Conservation (phyloP, 2,113 vertebrate genomes). For the Salvator merianae region DNA sequence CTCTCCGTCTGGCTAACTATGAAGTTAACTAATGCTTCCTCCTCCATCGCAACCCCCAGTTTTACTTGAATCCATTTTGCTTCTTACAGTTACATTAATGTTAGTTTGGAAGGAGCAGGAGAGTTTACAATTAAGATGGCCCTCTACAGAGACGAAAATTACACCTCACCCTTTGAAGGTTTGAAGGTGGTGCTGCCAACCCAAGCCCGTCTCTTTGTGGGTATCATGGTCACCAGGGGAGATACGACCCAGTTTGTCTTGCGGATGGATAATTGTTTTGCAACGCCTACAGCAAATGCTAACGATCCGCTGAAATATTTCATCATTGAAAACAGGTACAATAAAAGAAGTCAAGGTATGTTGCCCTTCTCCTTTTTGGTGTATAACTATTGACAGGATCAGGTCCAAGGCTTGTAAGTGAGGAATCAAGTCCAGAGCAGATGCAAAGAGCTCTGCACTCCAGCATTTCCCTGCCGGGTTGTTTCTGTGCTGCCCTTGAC, state of each 20-base stretch:
- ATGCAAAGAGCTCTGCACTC: not conserved
- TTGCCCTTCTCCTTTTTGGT: not conserved
- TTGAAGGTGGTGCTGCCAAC: constrained; percentile 42
- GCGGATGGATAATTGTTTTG: constrained; percentile 65
- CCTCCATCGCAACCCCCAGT: no score
- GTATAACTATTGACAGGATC: no score
- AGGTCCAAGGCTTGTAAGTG: not conserved
- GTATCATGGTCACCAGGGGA: constrained; percentile 49
- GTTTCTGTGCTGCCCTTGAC: no score
- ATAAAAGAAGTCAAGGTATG: not conserved
- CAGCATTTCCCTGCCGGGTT: no score
- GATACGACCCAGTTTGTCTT: constrained; percentile 55
- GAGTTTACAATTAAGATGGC: constrained; percentile 57
- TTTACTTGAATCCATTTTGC: not conserved
- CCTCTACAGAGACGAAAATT: constrained; percentile 55
- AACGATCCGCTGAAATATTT: constrained; percentile 60
- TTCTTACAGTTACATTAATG: constrained; percentile 48
- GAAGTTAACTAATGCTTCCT: no score
- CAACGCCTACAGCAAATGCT: constrained; percentile 51
- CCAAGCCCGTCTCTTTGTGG: constrained; percentile 54
- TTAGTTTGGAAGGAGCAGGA: constrained; percentile 58
- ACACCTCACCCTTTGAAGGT: constrained; percentile 55
- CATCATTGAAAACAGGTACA: constrained; percentile 63
- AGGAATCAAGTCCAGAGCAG: not conserved
- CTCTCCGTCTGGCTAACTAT: not conserved